phyloP scores from a whole-genome alignment of 2,113 vertebrate genomes.

The Sylvietta virens region DNA sequence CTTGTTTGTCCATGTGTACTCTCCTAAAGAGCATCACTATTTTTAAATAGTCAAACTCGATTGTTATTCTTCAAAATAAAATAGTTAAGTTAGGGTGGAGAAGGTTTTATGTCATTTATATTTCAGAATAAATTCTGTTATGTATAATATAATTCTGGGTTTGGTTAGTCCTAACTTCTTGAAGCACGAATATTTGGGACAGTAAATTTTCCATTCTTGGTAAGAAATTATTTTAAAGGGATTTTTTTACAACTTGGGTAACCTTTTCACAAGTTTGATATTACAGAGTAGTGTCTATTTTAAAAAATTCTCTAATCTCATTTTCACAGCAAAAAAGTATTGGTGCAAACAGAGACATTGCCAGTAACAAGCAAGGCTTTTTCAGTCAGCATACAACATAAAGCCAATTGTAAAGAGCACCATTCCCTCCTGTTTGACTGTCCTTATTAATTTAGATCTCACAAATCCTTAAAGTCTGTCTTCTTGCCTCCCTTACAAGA shows the following conservation, averaged over 20 bases:
- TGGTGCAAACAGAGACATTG: neutral
- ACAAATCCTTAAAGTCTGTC: neutral
- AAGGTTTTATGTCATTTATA: neutral
- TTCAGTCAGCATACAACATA: neutral
- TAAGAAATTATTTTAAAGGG: neutral
- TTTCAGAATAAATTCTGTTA: neutral
- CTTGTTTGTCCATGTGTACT: neutral
- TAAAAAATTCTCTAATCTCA: neutral
- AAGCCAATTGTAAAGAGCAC: neutral
- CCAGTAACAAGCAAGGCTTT: neutral
- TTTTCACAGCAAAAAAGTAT: neutral
- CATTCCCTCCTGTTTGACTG: neutral
- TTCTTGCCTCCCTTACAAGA: neutral
- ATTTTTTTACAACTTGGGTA: neutral
- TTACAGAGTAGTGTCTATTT: neutral
- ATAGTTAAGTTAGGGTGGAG: neutral
- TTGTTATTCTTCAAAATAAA: neutral
- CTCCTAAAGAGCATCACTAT: neutral
- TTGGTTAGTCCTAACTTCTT: neutral
- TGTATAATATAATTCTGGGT: neutral
- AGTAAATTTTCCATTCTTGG: neutral
- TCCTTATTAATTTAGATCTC: neutral
- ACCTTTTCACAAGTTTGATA: neutral
- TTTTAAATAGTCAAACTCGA: neutral
- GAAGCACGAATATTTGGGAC: neutral